Conservation (phyloP, 2,113 vertebrate species). For the Dinomys branickii region DNA sequence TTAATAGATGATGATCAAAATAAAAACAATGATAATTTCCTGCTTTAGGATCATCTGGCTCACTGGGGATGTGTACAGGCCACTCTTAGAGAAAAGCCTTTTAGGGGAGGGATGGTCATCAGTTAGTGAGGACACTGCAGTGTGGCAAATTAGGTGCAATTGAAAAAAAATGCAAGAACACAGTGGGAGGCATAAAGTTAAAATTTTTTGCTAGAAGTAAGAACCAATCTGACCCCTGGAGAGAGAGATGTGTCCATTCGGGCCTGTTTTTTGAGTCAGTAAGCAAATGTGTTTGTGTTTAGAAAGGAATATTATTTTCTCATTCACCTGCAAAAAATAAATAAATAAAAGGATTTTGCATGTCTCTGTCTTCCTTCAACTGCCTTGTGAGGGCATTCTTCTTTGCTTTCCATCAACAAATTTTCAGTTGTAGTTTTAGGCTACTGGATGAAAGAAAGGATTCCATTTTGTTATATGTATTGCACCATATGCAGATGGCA, state of each 20-base stretch:
- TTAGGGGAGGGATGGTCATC: background rate
- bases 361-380: background rate
- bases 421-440: background rate
- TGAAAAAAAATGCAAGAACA: background rate
- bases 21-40: background rate
- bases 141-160: background rate
- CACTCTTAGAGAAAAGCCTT: background rate
- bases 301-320: background rate
- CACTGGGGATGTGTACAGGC: background rate
- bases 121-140: background rate
- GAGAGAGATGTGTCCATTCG: background rate
- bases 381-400: background rate
- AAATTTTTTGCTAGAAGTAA: constrained; percentile 7
- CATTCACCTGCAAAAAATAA: background rate
- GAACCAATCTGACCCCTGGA: background rate
- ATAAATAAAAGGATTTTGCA: background rate
- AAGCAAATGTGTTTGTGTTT: constrained; percentile 32
- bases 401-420: background rate
- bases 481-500: constrained; percentile 21
- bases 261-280: background rate
- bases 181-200: background rate
- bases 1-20: background rate
- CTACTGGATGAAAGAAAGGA: background rate
- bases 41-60: background rate
- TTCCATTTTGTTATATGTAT: fast-evolving